These are phyloP conservation scores for Zaprionus vittiger DNA, from an alignment of 1,140 invertebrate genomes.

Conservation along the genomic window DNA sequence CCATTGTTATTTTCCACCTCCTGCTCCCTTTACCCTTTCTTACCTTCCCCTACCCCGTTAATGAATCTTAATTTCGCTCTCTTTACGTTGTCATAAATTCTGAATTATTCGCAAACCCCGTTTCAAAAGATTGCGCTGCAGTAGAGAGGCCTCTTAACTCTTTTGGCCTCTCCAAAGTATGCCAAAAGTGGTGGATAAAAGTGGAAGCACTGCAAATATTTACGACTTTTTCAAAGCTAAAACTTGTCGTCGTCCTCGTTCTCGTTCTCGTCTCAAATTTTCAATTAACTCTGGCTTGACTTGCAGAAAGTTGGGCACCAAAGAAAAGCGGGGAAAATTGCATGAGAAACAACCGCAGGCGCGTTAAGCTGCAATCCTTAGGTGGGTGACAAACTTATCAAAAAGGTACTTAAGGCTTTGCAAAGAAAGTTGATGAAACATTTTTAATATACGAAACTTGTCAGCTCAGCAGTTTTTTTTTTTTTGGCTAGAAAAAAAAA, in stretches of 20 bases:
- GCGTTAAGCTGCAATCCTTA: conserved; percentile 10
- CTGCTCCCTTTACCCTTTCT: not conserved
- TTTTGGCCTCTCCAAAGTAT: not conserved
- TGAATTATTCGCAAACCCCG: conserved; percentile 35
- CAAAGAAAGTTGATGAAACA: not conserved
- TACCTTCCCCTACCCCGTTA: conserved; percentile 5
- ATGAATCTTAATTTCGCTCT: conserved; percentile 50
- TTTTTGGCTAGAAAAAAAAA: not conserved
- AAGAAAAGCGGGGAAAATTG: not conserved
- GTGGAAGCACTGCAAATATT: conserved; percentile 40
- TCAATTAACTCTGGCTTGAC: conserved; percentile 22
- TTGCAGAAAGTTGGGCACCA: not conserved
- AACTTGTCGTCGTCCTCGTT: conserved; percentile 15
- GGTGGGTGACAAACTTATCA: not conserved
- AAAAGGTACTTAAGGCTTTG: not conserved
- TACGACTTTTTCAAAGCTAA: conserved; percentile 31
- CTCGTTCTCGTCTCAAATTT: conserved; percentile 21
- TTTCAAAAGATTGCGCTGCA: conserved; percentile 11
- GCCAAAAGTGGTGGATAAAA: not conserved
- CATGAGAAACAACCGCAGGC: conserved; percentile 21
- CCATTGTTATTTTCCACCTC: conserved; percentile 10
- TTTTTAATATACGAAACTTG: not conserved
- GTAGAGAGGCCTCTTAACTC: not conserved
- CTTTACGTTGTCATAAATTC: conserved; percentile 45
- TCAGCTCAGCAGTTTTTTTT: not conserved